Percentiles rank a stretch among this genome's conserved stretches.
Conservation (phyloP, 2,113 vertebrate genomes). For the Micronycteris hirsuta region DNA sequence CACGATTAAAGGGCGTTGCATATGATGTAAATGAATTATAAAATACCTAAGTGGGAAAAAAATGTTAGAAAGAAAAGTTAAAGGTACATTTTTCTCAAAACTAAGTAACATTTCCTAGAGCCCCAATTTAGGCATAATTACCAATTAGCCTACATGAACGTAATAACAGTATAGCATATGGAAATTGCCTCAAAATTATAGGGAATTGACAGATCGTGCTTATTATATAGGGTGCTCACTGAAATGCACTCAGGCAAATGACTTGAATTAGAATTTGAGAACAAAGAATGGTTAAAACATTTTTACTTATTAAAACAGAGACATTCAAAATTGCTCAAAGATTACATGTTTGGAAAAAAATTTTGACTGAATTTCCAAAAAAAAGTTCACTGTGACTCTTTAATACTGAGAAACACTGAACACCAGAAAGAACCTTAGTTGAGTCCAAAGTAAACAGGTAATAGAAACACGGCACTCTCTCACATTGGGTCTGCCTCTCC, state of each 20-base stretch:
- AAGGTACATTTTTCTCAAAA: constrained; percentile 38
- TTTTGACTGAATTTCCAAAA: background rate
- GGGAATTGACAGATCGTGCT: constrained; percentile 3
- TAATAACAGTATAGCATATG: constrained; percentile 46
- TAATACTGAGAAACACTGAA: background rate
- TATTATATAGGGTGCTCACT: constrained; percentile 5
- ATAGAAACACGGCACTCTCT: background rate
- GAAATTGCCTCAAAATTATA: constrained; percentile 47
- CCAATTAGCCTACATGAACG: constrained; percentile 48
- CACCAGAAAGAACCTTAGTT: background rate
- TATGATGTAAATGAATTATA: constrained; percentile 2
- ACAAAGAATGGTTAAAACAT: constrained; percentile 16
- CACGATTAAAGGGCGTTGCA: background rate
- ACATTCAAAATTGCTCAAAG: background rate
- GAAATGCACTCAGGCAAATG: constrained; percentile 36
- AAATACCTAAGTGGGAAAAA: background rate
- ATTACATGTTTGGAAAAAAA: background rate
- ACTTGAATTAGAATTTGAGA: constrained; percentile 30
- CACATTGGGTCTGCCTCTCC: background rate
- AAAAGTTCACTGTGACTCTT: background rate
- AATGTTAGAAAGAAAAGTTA: background rate
- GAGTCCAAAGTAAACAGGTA: background rate
- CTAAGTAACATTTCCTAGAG: constrained; percentile 37
- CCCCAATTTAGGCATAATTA: constrained; percentile 43
- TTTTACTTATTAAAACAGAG: background rate